These are phyloP conservation scores for Montipora capricornis DNA, from an alignment of 64 coral and sea anemone species.

Conservation along the genomic window DNA sequence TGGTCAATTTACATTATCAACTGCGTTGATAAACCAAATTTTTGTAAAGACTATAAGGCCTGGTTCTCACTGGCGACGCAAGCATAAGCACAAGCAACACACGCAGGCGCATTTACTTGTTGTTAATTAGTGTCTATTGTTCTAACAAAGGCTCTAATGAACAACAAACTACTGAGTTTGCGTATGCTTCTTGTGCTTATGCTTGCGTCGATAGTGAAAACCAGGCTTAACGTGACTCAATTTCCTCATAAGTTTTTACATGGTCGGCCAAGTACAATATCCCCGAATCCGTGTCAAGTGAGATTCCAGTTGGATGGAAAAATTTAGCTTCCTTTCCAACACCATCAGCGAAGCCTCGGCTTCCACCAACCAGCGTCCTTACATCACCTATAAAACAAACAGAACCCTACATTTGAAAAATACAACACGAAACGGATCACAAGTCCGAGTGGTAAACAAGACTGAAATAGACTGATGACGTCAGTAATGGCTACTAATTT, in stretches of 20 bases:
- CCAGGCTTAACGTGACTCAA: neutral
- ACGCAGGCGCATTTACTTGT: neutral
- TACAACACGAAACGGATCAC: too few relatives aligned
- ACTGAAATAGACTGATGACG: too few relatives aligned
- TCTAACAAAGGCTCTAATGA: too few relatives aligned
- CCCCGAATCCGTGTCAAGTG: constrained; percentile 63
- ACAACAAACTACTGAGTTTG: too few relatives aligned
- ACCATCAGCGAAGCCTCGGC: constrained; percentile 67
- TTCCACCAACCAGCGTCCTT: constrained; percentile 73
- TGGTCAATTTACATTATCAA: too few relatives aligned
- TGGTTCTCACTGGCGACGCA: neutral
- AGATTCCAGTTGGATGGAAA: constrained; percentile 91
- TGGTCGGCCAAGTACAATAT: constrained; percentile 89
- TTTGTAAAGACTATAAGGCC: too few relatives aligned
- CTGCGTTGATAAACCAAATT: too few relatives aligned
- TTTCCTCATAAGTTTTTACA: constrained; percentile 28
- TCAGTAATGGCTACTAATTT: too few relatives aligned
- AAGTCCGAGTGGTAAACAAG: too few relatives aligned
- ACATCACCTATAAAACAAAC: constrained; percentile 58
- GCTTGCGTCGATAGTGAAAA: too few relatives aligned
- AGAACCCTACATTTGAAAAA: neutral
- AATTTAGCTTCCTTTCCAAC: constrained; percentile 72
- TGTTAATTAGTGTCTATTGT: too few relatives aligned
- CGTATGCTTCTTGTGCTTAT: too few relatives aligned
- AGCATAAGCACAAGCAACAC: neutral